phyloP scores from a whole-genome alignment of 1,140 invertebrate genomes.

The Drosophila micromelanica region DNA sequence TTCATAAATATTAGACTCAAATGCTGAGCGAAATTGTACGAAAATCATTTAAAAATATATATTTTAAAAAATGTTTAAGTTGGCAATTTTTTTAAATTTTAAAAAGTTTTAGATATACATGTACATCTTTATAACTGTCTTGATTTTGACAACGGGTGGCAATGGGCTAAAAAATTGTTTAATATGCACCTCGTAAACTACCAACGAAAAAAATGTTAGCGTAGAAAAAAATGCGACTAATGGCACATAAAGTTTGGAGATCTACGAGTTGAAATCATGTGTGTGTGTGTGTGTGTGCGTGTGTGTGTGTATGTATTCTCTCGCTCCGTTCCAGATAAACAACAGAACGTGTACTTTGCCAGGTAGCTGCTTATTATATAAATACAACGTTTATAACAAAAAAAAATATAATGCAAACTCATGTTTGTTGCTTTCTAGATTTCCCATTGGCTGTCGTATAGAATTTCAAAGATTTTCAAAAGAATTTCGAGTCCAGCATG shows the following conservation, averaged over 20 bases:
- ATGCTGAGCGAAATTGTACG: too few species aligned
- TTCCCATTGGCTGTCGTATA: conserved; percentile 9
- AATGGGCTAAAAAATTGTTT: conserved; percentile 42
- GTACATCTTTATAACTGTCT: neutral
- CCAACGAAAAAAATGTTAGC: neutral
- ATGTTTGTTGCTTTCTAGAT: neutral
- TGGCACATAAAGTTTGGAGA: conserved; percentile 6
- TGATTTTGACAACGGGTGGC: conserved; percentile 45
- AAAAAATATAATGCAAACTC: conserved; percentile 3
- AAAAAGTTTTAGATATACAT: neutral
- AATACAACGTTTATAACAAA: conserved; percentile 1
- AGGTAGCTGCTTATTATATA: conserved; percentile 8
- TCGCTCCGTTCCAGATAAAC: neutral
- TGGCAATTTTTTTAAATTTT: too few species aligned
- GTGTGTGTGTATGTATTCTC: neutral
- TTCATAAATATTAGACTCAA: too few species aligned
- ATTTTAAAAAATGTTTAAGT: too few species aligned
- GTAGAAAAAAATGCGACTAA: conserved; percentile 5
- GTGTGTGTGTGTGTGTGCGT: neutral
- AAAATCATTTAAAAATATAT: too few species aligned
- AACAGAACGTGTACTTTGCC: conserved; percentile 11
- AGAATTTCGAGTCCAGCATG: neutral
- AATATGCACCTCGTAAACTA: conserved; percentile 49
- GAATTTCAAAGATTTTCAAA: conserved; percentile 18
- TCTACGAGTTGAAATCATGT: neutral